These are phyloP conservation scores for Tetragonisca angustula DNA, from an alignment of 2,888 invertebrate genomes.

Conservation along the genomic window DNA sequence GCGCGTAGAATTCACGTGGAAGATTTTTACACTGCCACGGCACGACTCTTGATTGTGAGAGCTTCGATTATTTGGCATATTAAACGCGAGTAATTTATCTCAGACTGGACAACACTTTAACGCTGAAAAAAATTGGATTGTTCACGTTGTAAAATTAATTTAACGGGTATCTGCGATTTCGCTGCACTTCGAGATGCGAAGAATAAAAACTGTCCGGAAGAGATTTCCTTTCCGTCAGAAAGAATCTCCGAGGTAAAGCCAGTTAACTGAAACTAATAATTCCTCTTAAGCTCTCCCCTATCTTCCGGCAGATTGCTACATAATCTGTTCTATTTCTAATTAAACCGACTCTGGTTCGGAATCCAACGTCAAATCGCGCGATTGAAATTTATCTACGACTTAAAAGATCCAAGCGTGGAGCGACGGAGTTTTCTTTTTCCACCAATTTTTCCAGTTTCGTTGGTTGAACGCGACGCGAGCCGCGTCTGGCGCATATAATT, in stretches of 20 bases:
- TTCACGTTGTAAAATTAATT: no score
- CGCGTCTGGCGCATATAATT: background rate
- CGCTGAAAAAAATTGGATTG: background rate
- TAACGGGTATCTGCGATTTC: no score
- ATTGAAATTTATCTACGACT: no score
- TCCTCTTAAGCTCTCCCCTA: background rate
- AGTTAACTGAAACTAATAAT: background rate
- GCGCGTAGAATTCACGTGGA: background rate
- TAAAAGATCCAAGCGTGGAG: background rate
- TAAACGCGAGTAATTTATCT: background rate
- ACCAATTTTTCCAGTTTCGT: background rate
- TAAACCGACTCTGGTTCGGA: background rate
- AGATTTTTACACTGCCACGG: background rate
- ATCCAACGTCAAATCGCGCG: no score
- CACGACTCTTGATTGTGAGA: background rate
- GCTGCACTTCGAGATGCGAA: no score
- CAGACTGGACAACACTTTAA: background rate
- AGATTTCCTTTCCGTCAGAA: background rate
- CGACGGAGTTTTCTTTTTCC: background rate
- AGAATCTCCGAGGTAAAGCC: no score
- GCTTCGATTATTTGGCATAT: background rate
- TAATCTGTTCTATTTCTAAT: background rate
- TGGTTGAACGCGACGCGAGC: background rate
- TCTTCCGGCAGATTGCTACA: background rate
- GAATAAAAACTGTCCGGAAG: no score